Evolutionary conservation across 2,888 invertebrate species (phyloP), one percentile per base, ranked within the genome.

Genomic region (Calliphora vomitoria): DNA sequence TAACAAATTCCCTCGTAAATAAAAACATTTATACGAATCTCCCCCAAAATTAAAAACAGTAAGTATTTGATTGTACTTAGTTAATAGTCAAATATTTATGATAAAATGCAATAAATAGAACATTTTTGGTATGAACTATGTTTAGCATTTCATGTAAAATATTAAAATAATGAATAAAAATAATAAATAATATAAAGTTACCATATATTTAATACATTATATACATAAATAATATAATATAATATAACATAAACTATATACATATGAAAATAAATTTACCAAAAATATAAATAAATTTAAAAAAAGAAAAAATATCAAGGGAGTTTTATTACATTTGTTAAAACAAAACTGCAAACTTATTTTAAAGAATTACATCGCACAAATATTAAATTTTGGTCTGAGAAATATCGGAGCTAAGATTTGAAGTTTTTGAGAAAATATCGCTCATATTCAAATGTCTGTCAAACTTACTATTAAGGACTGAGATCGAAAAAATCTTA

Each of bases 71-170:
- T 47, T 44, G 25, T 15, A n/a, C n/a, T n/a, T n/a, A 60, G 10
- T 20, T 55, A 71, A 68, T 58, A 74, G n/a, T 75, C 50, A 55
- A 75, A 80, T 68, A 80, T 75, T 69, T 35, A 68, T 53, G n/a
- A 41, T 68, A n/a, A 62, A 69, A 44, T 75, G 35, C 60, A 68
- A 80, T 69, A 75, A 85, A 72, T 38, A 79, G 50, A 62, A 15
- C 60, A 18, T 76, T 82, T 75, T 84, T 66, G 60, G 50, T 84
- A 81, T 66, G 82, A 83, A 75, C 88, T 89, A 84, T 84, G 87
- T 87, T 88, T 89, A 89, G 86, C 85, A 88, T 87, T 89, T 89
- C 83, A 76, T 89, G 89, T 89, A 89, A 89, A 89, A 87, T 89
- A 89, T 79, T 88, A 87, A 82, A 60, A 55, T 76, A 81, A 82